A percentile compares a stretch with the other conserved stretches of the same genome.
Conservation (phyloP, 1,140 invertebrate genomes). For the Mylabris phalerata region DNA sequence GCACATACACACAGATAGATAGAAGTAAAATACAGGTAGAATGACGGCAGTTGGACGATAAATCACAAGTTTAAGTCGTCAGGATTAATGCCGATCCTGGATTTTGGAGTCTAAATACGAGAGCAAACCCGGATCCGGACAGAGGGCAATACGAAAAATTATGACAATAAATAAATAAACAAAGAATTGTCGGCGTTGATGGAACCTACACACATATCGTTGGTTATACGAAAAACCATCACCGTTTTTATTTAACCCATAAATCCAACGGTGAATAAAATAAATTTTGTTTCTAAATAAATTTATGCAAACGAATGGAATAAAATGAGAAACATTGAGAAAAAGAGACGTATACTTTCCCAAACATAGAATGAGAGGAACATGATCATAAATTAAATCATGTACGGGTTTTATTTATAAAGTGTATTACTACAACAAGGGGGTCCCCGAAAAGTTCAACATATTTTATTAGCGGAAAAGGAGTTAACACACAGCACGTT, state of each 20-base stretch:
- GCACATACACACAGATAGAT: too few species aligned
- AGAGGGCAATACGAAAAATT: too few species aligned
- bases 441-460: constrained; percentile 1
- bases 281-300: constrained; percentile 10
- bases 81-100: too few species aligned
- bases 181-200: too few species aligned
- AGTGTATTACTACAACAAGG: neutral
- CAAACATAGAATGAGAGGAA: constrained; percentile 1
- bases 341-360: neutral
- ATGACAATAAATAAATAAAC: too few species aligned
- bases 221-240: too few species aligned
- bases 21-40: too few species aligned
- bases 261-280: constrained; percentile 12
- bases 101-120: too few species aligned
- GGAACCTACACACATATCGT: too few species aligned
- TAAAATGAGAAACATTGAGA: neutral
- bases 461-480: constrained; percentile 11
- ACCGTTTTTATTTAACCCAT: constrained; percentile 1
- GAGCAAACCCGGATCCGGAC: too few species aligned
- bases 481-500: constrained; percentile 4
- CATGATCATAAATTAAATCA: constrained; percentile 10
- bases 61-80: too few species aligned
- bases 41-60: too few species aligned
- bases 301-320: constrained; percentile 12
- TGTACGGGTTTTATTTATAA: constrained; percentile 9